A percentile compares a stretch with the other conserved stretches of the same genome.
These are phyloP conservation scores for Calypte anna DNA, from an alignment of 2,113 vertebrate genomes.

Conservation along the genomic window DNA sequence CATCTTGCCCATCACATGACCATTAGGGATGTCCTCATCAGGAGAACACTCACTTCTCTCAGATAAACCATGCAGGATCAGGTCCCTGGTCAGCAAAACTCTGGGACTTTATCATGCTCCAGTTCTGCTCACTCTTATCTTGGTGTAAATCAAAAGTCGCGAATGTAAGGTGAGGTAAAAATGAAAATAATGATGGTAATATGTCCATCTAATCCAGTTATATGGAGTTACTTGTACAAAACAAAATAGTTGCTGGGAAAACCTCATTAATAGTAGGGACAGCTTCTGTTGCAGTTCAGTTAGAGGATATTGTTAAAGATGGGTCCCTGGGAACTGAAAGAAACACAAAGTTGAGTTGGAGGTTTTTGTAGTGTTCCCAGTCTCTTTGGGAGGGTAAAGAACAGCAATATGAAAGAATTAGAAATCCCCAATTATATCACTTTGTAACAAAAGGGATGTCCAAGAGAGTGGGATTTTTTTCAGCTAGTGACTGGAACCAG, in stretches of 20 bases:
- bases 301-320: conserved; percentile 14
- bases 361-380: neutral
- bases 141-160: neutral
- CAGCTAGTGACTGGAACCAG: neutral
- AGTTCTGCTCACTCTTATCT: neutral
- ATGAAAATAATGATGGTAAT: neutral
- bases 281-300: conserved; percentile 48
- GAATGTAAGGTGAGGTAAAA: neutral
- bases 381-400: neutral
- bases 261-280: conserved; percentile 10
- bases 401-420: neutral
- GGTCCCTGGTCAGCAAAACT: neutral
- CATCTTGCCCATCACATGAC: neutral
- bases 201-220: neutral
- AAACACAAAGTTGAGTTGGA: neutral
- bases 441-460: neutral
- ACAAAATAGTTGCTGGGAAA: conserved; percentile 35
- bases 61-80: neutral
- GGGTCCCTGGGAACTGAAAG: neutral
- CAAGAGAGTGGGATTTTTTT: neutral
- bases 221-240: conserved; percentile 13
- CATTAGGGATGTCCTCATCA: neutral
- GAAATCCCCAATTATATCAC: neutral
- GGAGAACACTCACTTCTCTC: neutral
- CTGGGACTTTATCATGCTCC: neutral